Base-by-base conservation (phyloP, 2,888 invertebrate genomes). In the Drosophila koepferae region DNA sequence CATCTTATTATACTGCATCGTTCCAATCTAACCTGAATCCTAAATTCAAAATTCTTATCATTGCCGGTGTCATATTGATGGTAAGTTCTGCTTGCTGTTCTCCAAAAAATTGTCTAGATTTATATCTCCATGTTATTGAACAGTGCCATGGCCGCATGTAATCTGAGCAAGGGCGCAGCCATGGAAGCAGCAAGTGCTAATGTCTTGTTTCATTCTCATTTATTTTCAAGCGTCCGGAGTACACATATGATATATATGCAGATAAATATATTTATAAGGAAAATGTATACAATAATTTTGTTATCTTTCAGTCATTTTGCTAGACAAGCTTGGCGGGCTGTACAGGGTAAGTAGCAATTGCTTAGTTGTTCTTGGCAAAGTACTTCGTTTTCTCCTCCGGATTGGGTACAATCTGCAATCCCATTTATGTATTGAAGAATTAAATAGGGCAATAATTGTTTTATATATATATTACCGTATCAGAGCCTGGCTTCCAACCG, bases 401-500 rank as follows among this genome's bases (percentile, higher is more conserved):
- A 91, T 96, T 96, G 3, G 97, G 97, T 86, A 97, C 96, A 80
- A 97, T 97, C 97, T 97, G 94, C 74, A 79, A 72, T 18, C 2
- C 46, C 9, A 18, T 7, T n/a, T 40, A 5, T 38, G 20, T 60
- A 28, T 28, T 23, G 23, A 4, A 6, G 16, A 14, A 14, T n/a
- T 7, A n/a, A 4, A 3, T 38, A 38, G n/a, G 10, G 5, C 8
- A 6, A 2, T 10, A 28, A 14, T 6, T 41, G 31, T 23, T 16
- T 16, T 18, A 9, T 16, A 3, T 4, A 8, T 16, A 16, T 34
- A 94, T 94, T 93, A 98, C 98, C 62, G 98, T 98, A 93, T 97
- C 97, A 93, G 96, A 96, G 40, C 98, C 98, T 55, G 98, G 98
- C 93, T 97, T 97, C 98, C 98, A 99, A 43, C 97, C 97, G 82